Evolutionary conservation across 1,140 invertebrate genomes (phyloP).

Genomic region (Theocolax elegans): DNA sequence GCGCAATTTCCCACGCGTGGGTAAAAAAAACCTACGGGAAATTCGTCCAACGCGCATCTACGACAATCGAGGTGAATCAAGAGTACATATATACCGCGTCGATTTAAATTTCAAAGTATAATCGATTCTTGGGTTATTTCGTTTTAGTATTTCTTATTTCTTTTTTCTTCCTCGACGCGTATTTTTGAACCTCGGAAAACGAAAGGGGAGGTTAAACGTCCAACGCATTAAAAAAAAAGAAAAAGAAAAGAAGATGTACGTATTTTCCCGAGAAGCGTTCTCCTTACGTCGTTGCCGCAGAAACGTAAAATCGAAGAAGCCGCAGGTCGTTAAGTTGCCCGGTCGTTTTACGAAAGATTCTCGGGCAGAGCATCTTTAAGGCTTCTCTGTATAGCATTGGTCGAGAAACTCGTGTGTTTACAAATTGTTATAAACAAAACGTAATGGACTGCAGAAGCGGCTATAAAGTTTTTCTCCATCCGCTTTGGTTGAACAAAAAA

Average conservation of each 20-base stretch:
- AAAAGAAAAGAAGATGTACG: background rate
- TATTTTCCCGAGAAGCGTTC: background rate
- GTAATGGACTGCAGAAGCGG: slow-evolving; percentile 67
- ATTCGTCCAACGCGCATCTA: slow-evolving; percentile 42
- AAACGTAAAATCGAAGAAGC: slow-evolving; percentile 55
- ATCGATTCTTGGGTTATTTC: slow-evolving; percentile 39
- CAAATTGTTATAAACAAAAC: slow-evolving; percentile 64
- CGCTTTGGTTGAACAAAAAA: slow-evolving; percentile 47
- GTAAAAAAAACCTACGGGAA: slow-evolving; percentile 45
- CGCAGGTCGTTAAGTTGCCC: slow-evolving; percentile 55
- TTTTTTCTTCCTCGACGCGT: too few species aligned
- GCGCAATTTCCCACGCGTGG: slow-evolving; percentile 53
- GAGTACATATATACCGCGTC: too few species aligned
- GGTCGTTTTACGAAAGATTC: background rate
- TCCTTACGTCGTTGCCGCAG: slow-evolving; percentile 28
- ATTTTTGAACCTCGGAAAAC: background rate
- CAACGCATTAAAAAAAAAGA: slow-evolving; percentile 2
- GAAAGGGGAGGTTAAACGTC: too few species aligned
- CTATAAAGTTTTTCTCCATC: slow-evolving; percentile 57
- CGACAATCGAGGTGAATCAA: slow-evolving; percentile 53
- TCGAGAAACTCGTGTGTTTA: slow-evolving; percentile 58
- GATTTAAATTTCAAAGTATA: slow-evolving; percentile 63
- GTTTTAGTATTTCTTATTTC: slow-evolving; percentile 20
- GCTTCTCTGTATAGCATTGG: background rate
- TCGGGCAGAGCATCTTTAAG: background rate